Conservation (phyloP, 1,140 invertebrate genomes). For the Lepidotrigona ventralis region DNA sequence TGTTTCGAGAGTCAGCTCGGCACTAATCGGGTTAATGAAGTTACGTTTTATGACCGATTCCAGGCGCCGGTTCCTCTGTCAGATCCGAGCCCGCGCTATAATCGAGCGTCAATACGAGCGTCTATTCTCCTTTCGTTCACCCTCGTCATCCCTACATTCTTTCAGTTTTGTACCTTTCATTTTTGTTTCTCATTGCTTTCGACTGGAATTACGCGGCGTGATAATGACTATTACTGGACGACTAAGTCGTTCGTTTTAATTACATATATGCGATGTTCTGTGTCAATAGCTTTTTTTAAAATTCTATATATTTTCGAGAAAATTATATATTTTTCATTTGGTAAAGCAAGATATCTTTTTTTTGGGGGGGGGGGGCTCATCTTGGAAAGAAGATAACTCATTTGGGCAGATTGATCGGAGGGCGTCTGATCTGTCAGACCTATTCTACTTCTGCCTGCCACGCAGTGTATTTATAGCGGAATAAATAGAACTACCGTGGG, state of each 20-base stretch:
- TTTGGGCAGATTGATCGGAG: neutral
- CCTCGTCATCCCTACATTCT: neutral
- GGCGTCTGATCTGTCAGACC: neutral
- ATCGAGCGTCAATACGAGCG: constrained; percentile 17
- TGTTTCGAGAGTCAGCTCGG: constrained; percentile 4
- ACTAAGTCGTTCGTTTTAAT: neutral
- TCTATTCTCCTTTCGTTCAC: neutral
- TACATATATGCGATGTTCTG: too few relatives aligned
- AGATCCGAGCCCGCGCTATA: constrained; percentile 5
- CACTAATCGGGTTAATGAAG: constrained; percentile 56
- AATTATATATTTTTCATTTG: too few relatives aligned
- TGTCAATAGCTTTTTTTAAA: too few relatives aligned
- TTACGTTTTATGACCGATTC: constrained; percentile 53
- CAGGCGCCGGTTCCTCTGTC: constrained; percentile 1
- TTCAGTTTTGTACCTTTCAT: neutral
- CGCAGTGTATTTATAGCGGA: neutral
- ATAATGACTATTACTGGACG: neutral
- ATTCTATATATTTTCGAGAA: too few relatives aligned
- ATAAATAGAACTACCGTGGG: neutral
- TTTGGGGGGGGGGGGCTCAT: neutral
- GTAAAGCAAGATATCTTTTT: neutral
- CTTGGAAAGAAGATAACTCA: neutral
- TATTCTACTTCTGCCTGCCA: neutral
- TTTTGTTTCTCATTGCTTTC: neutral
- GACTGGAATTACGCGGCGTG: neutral